A percentile compares a stretch with the other conserved stretches of the same genome.
These are phyloP conservation scores for Eudasyphora cyanicolor DNA, from an alignment of 2,888 invertebrate species.

Conservation along the genomic window DNA sequence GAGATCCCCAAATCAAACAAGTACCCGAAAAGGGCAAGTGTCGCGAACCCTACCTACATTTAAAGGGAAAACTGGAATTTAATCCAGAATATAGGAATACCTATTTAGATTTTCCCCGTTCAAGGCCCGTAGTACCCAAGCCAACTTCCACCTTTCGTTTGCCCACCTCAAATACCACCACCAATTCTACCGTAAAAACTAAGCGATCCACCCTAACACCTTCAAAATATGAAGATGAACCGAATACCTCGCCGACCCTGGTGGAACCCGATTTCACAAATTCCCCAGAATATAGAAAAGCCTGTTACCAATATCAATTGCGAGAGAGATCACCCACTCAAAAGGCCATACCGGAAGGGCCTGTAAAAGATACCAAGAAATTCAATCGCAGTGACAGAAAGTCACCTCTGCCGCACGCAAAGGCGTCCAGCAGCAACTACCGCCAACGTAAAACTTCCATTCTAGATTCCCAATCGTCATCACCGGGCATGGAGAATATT, in stretches of 20 bases:
- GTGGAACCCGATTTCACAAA: slow-evolving; percentile 70
- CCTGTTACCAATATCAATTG: slow-evolving; percentile 77
- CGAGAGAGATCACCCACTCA: slow-evolving; percentile 73
- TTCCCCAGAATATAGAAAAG: slow-evolving; percentile 79
- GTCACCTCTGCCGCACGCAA: slow-evolving; percentile 54
- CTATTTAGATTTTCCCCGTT: slow-evolving; percentile 78
- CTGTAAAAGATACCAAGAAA: slow-evolving; percentile 46
- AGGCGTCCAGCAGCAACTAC: slow-evolving; percentile 61
- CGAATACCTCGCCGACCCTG: slow-evolving; percentile 26
- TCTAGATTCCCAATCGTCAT: slow-evolving; percentile 64
- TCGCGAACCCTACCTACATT: slow-evolving; percentile 76
- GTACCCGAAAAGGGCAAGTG: slow-evolving; percentile 79
- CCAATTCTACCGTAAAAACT: slow-evolving; percentile 49
- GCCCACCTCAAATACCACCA: slow-evolving; percentile 70
- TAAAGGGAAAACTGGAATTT: slow-evolving; percentile 79
- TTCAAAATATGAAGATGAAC: slow-evolving; percentile 36
- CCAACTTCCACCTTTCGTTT: slow-evolving; percentile 77
- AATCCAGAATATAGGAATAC: slow-evolving; percentile 79
- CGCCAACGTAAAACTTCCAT: slow-evolving; percentile 67
- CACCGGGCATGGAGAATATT: slow-evolving; percentile 70
- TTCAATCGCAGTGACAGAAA: slow-evolving; percentile 47
- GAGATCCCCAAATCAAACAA: slow-evolving; percentile 77
- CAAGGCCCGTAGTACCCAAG: slow-evolving; percentile 77
- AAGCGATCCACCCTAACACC: slow-evolving; percentile 65
- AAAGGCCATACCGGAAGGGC: slow-evolving; percentile 49